Base-by-base conservation (phyloP, 2,113 vertebrate species). In the Dipodomys ordii region DNA sequence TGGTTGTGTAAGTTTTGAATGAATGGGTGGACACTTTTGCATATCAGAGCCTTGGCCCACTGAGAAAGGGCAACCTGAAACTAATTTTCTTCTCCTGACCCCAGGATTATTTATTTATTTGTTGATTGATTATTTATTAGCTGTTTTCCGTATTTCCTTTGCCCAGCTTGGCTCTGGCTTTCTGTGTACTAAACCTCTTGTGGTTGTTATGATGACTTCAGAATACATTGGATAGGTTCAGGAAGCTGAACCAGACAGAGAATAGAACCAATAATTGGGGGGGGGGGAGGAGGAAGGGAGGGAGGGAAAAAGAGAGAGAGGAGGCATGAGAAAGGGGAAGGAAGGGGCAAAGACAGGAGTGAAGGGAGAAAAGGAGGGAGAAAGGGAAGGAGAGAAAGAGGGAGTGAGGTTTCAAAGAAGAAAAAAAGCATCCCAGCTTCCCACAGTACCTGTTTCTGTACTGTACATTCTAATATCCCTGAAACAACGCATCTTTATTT, bases 221-320 rank as follows among this genome's bases (percentile, higher is more conserved):
- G 93, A 85, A 96, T 77, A 87, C 94, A 90, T 93, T 92, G 91
- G 97, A 94, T 95, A 95, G 95, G 94, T 90, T 88, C 93, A 96
- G 98, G 97, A 98, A 97, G 96, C 92, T 87, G 80, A 78, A 93
- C 78, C 86, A 97, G 90, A 92, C 39, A 65, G 91, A 94, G 97
- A 95, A 97, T 93, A 95, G 94, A 97, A 96, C 80, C 87, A 62
- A 76, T 93, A 95, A 97, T 97, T 98, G 95, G 97, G 12, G 15
- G 53, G 12, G 49, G 53, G 4, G 53, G 53, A 97, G 53, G 53
- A 3, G 53, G 53, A 12, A 12, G 15, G 11, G 53, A 16, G 53
- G 15, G 15, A 13, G 53, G 53, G 53, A 39, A 6, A 53, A 53
- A 13, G 49, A 53, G 49, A 53, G 53, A 13, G n/a, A 32, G 74